Evolutionary conservation across 2,888 invertebrate genomes (phyloP), one percentile per base, ranked within the genome.

Genomic region (Yponomeuta evonymella): DNA sequence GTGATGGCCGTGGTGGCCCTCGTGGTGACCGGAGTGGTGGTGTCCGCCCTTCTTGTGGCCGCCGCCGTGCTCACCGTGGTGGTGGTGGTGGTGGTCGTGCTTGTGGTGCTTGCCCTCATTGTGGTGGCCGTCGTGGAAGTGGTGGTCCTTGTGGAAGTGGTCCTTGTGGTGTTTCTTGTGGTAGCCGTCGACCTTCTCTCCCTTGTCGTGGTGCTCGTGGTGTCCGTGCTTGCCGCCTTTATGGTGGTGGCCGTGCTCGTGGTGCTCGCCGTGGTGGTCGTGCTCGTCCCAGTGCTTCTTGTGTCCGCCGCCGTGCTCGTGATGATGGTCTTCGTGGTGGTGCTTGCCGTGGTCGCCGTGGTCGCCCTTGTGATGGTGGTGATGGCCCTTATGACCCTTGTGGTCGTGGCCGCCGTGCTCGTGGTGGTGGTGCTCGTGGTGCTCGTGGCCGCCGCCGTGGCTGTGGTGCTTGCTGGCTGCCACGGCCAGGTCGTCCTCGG

Each of bases 101-200:
- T 97, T 97, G 84, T 95, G 94, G 84, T 97, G 96, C 79, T 96
- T 95, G 72, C 97, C 97, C 67, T 95, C 96, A 80, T 96, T 94
- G 85, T 97, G 96, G 82, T 95, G 95, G 79, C 97, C 96, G 81
- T 97, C 97, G 83, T 97, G 97, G 93, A 97, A 97, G 92, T 96
- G 96, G 83, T 96, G 96, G 80, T 96, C 95, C 90, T 97, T 97
- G 83, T 96, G 95, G 89, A 95, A 97, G 86, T 97, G 97, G 78
- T 97, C 97, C 86, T 97, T 97, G 88, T 97, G 96, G 79, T 96
- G 94, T 79, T 97, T 96, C 89, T 97, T 96, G 85, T 97, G 97
- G 87, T 95, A 96, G 9, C 97, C 96, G 76, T 96, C 94, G 71
- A 94, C 94, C 78, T 96, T 96, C 78, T 96, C 95, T 0, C 96